Percentiles rank a stretch among this genome's conserved stretches.
phyloP scores from a whole-genome alignment of 2,888 invertebrate genomes.

The Chrysodeixis includens region DNA sequence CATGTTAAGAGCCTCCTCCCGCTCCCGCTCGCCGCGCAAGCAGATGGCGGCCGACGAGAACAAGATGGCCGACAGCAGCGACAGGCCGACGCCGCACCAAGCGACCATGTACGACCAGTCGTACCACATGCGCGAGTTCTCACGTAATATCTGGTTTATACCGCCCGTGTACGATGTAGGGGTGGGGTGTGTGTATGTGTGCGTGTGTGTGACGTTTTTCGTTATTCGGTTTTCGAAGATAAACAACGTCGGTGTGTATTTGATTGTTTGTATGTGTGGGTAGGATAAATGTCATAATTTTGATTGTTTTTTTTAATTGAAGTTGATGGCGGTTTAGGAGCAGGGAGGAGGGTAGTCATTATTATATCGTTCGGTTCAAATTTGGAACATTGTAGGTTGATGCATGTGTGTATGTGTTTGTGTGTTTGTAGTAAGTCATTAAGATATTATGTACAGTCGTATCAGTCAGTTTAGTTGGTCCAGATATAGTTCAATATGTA shows the following conservation, averaged over 20 bases:
- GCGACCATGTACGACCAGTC: constrained; percentile 99
- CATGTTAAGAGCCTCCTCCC: constrained; percentile 98
- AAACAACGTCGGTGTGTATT: neutral
- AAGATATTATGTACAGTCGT: constrained; percentile 43
- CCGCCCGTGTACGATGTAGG: constrained; percentile 55
- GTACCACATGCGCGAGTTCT: constrained; percentile 95
- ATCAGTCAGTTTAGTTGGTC: constrained; percentile 38
- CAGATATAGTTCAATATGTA: constrained; percentile 63
- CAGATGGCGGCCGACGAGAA: constrained; percentile 98
- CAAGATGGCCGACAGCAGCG: constrained; percentile 96
- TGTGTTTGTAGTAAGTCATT: neutral
- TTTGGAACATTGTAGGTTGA: neutral
- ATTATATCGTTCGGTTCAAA: neutral
- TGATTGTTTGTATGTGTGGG: neutral
- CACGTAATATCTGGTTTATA: constrained; percentile 94
- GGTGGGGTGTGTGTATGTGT: constrained; percentile 20
- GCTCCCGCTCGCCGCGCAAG: constrained; percentile 97
- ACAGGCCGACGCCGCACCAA: constrained; percentile 98
- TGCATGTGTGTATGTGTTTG: neutral
- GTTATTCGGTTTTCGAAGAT: no score
- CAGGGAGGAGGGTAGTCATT: neutral
- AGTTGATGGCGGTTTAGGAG: neutral
- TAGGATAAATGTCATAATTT: neutral
- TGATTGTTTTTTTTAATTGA: neutral
- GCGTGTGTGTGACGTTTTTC: neutral